A percentile compares a stretch with the other conserved stretches of the same genome.
Conservation (phyloP, 2,113 vertebrate genomes). For the Triplophysa rosa region DNA sequence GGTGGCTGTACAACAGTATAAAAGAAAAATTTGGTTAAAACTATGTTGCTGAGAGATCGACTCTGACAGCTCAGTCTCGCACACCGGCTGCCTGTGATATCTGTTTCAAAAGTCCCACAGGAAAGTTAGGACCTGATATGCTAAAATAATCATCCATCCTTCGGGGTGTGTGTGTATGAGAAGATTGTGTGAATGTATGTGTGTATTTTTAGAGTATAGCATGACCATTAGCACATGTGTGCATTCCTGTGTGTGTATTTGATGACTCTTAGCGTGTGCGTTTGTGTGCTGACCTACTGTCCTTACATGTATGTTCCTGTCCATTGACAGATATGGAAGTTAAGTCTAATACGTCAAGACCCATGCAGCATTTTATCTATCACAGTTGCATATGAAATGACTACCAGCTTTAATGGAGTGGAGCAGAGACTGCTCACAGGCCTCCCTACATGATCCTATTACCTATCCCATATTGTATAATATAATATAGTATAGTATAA, state of each 20-base stretch:
- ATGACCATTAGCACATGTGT: conserved; percentile 37
- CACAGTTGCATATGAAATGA: conserved; percentile 55
- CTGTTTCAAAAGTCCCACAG: conserved; percentile 67
- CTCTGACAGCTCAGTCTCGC: conserved; percentile 61
- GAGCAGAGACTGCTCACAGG: conserved; percentile 45
- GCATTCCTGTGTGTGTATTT: conserved; percentile 16
- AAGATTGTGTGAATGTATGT: conserved; percentile 24
- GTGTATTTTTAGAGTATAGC: conserved; percentile 33
- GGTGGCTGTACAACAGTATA: conserved; percentile 54
- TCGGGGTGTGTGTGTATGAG: conserved; percentile 17
- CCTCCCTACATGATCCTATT: not conserved
- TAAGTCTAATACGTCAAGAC: conserved; percentile 19
- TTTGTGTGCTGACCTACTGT: conserved; percentile 27
- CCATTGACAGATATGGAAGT: conserved; percentile 49
- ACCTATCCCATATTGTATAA: too few relatives aligned
- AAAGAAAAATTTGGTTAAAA: conserved; percentile 59
- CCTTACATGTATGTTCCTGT: conserved; percentile 30
- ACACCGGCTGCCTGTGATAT: conserved; percentile 58
- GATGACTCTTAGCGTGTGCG: not conserved
- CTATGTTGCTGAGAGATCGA: conserved; percentile 57
- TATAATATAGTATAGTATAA: too few relatives aligned
- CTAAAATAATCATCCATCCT: conserved; percentile 68
- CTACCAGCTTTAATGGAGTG: conserved; percentile 37
- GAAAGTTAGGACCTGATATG: conserved; percentile 64
- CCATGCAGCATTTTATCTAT: conserved; percentile 58